These are phyloP conservation scores for Hirtodrosophila duncani DNA, from an alignment of 2,888 invertebrate genomes.

Conservation along the genomic window DNA sequence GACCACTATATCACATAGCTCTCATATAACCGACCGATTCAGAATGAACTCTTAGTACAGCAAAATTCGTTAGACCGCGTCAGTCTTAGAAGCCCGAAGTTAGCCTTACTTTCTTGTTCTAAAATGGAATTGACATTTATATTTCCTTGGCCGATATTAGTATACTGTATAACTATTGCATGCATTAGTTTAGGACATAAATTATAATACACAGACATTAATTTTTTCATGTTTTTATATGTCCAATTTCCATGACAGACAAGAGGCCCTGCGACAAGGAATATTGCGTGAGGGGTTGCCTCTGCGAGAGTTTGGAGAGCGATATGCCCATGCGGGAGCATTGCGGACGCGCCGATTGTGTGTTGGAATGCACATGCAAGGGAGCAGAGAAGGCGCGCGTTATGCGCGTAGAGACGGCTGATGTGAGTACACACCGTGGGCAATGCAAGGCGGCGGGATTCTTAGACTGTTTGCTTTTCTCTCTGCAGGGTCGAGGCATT, in stretches of 20 bases:
- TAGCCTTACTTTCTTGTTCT: too few species aligned
- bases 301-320: conserved; percentile 82
- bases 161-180: too few species aligned
- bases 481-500: conserved; percentile 66
- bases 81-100: too few species aligned
- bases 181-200: too few species aligned
- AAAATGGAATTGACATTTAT: too few species aligned
- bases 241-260: conserved; percentile 37
- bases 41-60: too few species aligned
- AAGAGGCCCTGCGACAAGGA: conserved; percentile 79
- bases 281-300: conserved; percentile 83
- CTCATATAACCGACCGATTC: too few species aligned
- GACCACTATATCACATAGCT: too few species aligned
- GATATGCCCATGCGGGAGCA: conserved; percentile 80
- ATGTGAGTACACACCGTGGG: conserved; percentile 62
- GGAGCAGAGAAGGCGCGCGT: conserved; percentile 62
- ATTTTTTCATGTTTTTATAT: background rate
- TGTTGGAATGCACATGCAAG: conserved; percentile 79
- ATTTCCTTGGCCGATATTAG: background rate
- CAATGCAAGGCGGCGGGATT: too few species aligned
- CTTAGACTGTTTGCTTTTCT: background rate
- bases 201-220: too few species aligned
- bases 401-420: conserved; percentile 75
- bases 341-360: conserved; percentile 81
- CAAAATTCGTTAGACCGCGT: too few species aligned